Evolutionary conservation across 2,113 vertebrate genomes (phyloP).

Genomic region (Australoheros scitulus): DNA sequence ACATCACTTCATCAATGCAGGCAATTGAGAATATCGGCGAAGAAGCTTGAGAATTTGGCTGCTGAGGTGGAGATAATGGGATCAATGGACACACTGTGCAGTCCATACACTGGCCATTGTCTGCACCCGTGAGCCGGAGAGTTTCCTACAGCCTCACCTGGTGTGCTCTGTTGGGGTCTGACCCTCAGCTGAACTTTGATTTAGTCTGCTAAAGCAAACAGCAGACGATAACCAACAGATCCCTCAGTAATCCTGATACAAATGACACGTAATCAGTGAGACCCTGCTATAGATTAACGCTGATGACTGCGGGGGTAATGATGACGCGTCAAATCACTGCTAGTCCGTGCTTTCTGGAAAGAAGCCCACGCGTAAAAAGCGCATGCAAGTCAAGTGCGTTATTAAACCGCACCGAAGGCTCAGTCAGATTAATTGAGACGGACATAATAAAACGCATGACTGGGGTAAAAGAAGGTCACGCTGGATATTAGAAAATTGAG

Average conservation of each 20-base stretch:
- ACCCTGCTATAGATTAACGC: slow-evolving; percentile 12
- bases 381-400: background rate
- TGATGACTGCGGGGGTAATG: slow-evolving; percentile 28
- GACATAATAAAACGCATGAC: background rate
- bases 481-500: background rate
- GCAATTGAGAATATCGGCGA: background rate
- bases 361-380: background rate
- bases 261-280: slow-evolving; percentile 47
- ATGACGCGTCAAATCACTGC: background rate
- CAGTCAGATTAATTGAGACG: background rate
- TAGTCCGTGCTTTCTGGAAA: background rate
- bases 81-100: slow-evolving; percentile 55
- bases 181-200: slow-evolving; percentile 78
- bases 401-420: background rate
- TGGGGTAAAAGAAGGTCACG: background rate
- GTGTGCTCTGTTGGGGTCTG: slow-evolving; percentile 49
- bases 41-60: background rate
- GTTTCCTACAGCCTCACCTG: slow-evolving; percentile 43
- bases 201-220: slow-evolving; percentile 68
- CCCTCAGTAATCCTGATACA: slow-evolving; percentile 46
- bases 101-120: slow-evolving; percentile 61
- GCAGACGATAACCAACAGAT: slow-evolving; percentile 62
- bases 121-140: slow-evolving; percentile 35
- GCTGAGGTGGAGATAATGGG: slow-evolving; percentile 24
- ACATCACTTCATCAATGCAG: background rate